A percentile compares a stretch with the other conserved stretches of the same genome.
phyloP scores from a whole-genome alignment of 2,797 vertebrate genomes.

The Pipistrellus pipistrellus region DNA sequence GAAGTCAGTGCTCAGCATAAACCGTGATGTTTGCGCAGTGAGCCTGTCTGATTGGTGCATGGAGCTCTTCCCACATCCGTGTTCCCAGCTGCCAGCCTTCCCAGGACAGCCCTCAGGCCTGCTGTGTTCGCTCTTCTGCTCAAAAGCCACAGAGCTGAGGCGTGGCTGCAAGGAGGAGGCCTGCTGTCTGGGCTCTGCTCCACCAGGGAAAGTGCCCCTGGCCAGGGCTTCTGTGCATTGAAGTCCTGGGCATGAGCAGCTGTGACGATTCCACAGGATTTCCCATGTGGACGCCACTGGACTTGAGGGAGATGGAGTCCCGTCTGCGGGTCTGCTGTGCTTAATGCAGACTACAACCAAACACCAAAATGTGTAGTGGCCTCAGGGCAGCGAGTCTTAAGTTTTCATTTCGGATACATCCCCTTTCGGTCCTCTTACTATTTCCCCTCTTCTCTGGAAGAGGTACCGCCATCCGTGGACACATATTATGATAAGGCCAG shows the following conservation, averaged over 20 bases:
- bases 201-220: constrained; percentile 67
- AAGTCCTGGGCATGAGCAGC: constrained; percentile 77
- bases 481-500: constrained; percentile 55
- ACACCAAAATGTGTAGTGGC: constrained; percentile 68
- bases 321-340: constrained; percentile 66
- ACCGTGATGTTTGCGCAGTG: not conserved
- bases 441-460: constrained; percentile 45
- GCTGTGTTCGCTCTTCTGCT: constrained; percentile 34
- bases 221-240: constrained; percentile 83
- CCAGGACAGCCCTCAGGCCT: constrained; percentile 31
- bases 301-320: constrained; percentile 69
- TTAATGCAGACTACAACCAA: constrained; percentile 79
- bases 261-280: constrained; percentile 82
- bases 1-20: constrained; percentile 11
- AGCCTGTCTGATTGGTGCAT: not conserved
- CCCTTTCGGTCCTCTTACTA: constrained; percentile 1
- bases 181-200: constrained; percentile 62
- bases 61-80: not conserved
- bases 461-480: constrained; percentile 39
- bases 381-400: constrained; percentile 34
- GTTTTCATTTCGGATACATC: not conserved
- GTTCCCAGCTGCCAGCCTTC: constrained; percentile 38
- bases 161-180: constrained; percentile 61
- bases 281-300: constrained; percentile 78
- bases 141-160: not conserved